A percentile compares a stretch with the other conserved stretches of the same genome.
Conservation (phyloP, 2,113 vertebrate species). For the Grantiella picta region DNA sequence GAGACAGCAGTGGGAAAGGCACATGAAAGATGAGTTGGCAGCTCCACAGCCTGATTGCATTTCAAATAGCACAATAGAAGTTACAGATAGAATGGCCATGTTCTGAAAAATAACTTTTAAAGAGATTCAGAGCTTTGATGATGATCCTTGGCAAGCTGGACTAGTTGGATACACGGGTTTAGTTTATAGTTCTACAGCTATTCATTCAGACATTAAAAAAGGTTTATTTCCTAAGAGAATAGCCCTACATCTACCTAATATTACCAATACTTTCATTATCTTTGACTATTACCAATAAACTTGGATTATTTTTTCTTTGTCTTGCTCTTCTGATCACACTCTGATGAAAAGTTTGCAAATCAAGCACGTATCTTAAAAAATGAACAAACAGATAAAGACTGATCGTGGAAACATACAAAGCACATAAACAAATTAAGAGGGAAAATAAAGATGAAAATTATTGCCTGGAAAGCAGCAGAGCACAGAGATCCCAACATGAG, state of each 20-base stretch:
- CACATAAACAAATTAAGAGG: background rate
- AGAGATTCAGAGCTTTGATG: background rate
- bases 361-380: background rate
- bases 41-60: background rate
- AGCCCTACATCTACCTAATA: background rate
- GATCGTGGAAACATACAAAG: background rate
- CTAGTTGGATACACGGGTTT: background rate
- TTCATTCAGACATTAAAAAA: background rate
- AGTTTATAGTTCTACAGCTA: background rate
- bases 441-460: background rate
- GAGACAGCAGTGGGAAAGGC: slow-evolving; percentile 24
- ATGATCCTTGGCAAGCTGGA: background rate
- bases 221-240: background rate
- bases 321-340: accelerated
- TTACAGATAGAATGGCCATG: background rate
- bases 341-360: background rate
- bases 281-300: background rate
- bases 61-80: background rate
- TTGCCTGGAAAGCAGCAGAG: background rate
- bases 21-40: slow-evolving; percentile 41
- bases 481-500: background rate
- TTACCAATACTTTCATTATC: background rate
- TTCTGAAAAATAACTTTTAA: background rate
- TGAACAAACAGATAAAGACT: background rate
- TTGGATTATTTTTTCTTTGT: background rate